Conservation (phyloP, 2,797 vertebrate species). For the Oreortyx pictus region DNA sequence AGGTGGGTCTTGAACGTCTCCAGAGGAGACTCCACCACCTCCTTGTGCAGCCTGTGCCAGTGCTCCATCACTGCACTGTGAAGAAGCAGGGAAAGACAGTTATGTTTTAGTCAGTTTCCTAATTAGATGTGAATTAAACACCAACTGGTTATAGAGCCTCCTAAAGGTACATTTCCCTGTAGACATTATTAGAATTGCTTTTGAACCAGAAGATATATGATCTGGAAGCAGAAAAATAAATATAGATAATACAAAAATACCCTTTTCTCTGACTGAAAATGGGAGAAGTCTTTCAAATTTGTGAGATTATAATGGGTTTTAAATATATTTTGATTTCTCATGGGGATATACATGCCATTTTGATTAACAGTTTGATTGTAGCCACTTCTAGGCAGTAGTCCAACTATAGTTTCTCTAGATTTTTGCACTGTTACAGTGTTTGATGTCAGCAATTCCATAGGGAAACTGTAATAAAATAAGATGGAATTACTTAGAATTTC, state of each 20-base stretch:
- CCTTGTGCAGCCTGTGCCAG: too few relatives aligned
- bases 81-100: background rate
- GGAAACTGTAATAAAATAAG: background rate
- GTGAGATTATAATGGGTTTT: background rate
- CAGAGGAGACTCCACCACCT: too few relatives aligned
- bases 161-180: background rate
- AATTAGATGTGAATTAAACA: background rate
- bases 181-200: background rate
- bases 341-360: background rate
- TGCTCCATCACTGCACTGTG: too few relatives aligned
- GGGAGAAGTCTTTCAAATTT: background rate
- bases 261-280: background rate
- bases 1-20: too few relatives aligned
- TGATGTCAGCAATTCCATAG: background rate
- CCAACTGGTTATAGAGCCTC: background rate
- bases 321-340: background rate
- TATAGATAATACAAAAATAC: background rate
- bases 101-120: background rate
- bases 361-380: background rate
- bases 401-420: background rate
- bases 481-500: background rate
- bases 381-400: background rate
- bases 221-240: constrained; percentile 4
- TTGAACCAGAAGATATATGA: background rate
- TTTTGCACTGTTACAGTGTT: background rate